phyloP scores from a whole-genome alignment of 2,113 vertebrate species.

The Pachypanchax playfairii region DNA sequence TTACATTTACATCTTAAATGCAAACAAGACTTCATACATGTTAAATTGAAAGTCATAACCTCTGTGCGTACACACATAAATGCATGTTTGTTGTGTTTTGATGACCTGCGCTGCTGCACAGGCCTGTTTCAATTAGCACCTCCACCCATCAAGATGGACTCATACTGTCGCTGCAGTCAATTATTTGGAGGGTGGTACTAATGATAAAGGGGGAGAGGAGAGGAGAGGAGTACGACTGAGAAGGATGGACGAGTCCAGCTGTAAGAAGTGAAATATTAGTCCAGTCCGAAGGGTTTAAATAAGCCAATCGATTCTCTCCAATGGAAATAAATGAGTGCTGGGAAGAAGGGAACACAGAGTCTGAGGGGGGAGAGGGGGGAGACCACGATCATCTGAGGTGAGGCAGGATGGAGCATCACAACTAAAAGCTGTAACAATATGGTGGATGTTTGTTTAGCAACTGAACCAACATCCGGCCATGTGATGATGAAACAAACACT shows the following conservation, averaged over 20 bases:
- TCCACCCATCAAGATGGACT: conserved; percentile 27
- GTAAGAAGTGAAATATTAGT: conserved; percentile 68
- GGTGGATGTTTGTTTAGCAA: not conserved
- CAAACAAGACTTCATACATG: no score
- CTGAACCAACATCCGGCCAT: not conserved
- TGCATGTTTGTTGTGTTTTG: conserved; percentile 5
- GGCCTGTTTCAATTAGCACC: conserved; percentile 21
- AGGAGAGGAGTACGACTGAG: conserved; percentile 28
- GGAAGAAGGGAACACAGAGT: conserved; percentile 48
- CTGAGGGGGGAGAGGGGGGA: conserved; percentile 19
- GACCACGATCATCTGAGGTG: conserved; percentile 6
- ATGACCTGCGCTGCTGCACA: conserved; percentile 9
- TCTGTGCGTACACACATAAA: not conserved
- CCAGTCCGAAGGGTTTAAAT: conserved; percentile 49
- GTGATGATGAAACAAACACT: not conserved
- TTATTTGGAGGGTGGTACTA: conserved; percentile 32
- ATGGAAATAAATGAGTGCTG: conserved; percentile 72
- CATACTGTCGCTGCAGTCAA: conserved; percentile 33
- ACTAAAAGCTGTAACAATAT: not conserved
- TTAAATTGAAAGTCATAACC: no score
- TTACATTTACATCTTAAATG: no score
- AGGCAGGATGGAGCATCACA: conserved; percentile 3
- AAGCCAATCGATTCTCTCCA: conserved; percentile 65
- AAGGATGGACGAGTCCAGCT: conserved; percentile 31
- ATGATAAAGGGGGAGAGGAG: conserved; percentile 47